Base-by-base conservation (phyloP, 1,140 invertebrate genomes). In the Macrostomum lignano region DNA sequence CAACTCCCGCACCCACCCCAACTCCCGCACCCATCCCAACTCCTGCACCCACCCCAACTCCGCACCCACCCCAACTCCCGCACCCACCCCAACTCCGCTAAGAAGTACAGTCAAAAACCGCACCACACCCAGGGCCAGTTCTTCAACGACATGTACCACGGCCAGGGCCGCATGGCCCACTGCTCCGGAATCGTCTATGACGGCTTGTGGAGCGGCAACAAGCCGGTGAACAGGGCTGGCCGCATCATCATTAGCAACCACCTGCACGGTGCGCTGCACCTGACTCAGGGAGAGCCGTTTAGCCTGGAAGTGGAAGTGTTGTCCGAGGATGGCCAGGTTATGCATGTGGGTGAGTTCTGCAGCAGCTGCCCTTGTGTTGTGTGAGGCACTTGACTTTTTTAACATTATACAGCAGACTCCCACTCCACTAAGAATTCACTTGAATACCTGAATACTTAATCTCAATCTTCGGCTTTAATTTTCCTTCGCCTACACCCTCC, bases 41-140 rank as follows among this genome's bases (percentile, higher is more conserved):
- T n/a, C n/a, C n/a, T n/a, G n/a, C n/a, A n/a, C n/a, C n/a, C n/a
- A n/a, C n/a, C n/a, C n/a, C n/a, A n/a, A n/a, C n/a, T n/a, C n/a
- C n/a, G n/a, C n/a, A n/a, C n/a, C n/a, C n/a, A n/a, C n/a, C n/a
- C n/a, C n/a, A n/a, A n/a, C n/a, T n/a, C n/a, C n/a, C n/a, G n/a
- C n/a, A n/a, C n/a, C n/a, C n/a, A n/a, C n/a, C n/a, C n/a, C n/a
- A n/a, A n/a, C n/a, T n/a, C n/a, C n/a, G n/a, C n/a, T n/a, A n/a
- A n/a, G n/a, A n/a, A n/a, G n/a, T n/a, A n/a, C n/a, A n/a, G n/a
- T n/a, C n/a, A n/a, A n/a, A n/a, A n/a, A n/a, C n/a, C n/a, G n/a
- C n/a, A n/a, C n/a, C n/a, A n/a, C n/a, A n/a, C n/a, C 7, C 36
- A 55, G 51, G 52, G 54, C 17, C 44, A 55, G 31, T 57, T 51